Conservation (phyloP, 53 echinoderm and acorn worm species). For the Arbacia lixula region DNA sequence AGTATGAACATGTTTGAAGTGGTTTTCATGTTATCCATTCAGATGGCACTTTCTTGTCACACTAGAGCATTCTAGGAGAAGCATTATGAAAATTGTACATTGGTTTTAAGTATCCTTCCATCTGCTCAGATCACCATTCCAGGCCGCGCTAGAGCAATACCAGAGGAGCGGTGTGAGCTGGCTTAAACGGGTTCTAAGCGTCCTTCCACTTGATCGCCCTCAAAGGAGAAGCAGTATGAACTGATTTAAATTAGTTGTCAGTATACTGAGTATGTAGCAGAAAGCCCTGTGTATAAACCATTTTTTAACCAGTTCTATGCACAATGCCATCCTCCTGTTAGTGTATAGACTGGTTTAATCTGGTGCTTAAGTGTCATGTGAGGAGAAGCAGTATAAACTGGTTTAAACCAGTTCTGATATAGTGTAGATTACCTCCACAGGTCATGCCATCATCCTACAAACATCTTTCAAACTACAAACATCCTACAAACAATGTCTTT, state of each 20-base stretch:
- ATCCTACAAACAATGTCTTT: slow-evolving; percentile 46
- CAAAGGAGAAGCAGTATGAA: background rate
- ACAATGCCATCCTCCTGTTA: slow-evolving; percentile 72
- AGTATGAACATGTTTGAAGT: background rate
- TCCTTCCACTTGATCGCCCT: background rate
- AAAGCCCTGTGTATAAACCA: too few relatives aligned
- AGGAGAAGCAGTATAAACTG: background rate
- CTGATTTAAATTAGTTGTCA: background rate
- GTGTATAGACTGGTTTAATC: too few relatives aligned
- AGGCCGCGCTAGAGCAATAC: too few relatives aligned
- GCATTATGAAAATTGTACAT: too few relatives aligned
- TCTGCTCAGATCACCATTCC: slow-evolving; percentile 27
- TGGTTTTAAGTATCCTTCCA: slow-evolving; percentile 75
- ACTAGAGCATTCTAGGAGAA: too few relatives aligned
- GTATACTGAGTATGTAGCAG: too few relatives aligned
- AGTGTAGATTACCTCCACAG: background rate
- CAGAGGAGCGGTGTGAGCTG: too few relatives aligned
- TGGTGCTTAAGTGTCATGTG: too few relatives aligned
- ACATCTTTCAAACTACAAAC: slow-evolving; percentile 38
- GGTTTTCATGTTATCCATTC: too few relatives aligned
- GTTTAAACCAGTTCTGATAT: background rate
- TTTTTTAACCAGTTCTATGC: slow-evolving; percentile 80
- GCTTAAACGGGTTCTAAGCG: too few relatives aligned
- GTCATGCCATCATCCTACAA: background rate
- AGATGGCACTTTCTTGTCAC: too few relatives aligned